Evolutionary conservation across 1,140 invertebrate species (phyloP).

Genomic region (Macrotrachela quadricornifera): DNA sequence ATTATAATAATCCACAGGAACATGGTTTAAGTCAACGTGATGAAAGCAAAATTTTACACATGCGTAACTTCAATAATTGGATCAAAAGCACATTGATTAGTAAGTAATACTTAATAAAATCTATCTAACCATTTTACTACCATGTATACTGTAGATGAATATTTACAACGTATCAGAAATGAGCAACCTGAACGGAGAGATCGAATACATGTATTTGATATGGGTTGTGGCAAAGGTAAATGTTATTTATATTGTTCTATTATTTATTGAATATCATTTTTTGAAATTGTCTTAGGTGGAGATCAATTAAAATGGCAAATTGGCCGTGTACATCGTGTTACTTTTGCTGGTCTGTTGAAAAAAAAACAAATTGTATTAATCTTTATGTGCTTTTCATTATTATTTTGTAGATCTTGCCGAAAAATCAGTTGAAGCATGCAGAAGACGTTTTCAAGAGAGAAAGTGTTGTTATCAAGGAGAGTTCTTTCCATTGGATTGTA

Average conservation of each 20-base stretch:
- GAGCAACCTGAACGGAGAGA: conserved; percentile 17
- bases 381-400: background rate
- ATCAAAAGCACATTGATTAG: conserved; percentile 77
- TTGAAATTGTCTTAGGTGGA: conserved; percentile 51
- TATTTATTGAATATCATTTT: no score
- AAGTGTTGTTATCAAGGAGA: conserved; percentile 49
- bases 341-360: background rate
- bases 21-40: no score
- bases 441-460: conserved; percentile 32
- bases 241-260: no score
- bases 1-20: no score
- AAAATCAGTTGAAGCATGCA: conserved; percentile 63
- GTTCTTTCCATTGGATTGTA: conserved; percentile 73
- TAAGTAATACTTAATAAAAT: no score
- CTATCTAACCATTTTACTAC: no score
- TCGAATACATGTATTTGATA: conserved; percentile 34
- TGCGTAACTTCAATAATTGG: conserved; percentile 98
- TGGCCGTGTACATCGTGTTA: conserved; percentile 14
- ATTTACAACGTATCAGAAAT: conserved; percentile 15
- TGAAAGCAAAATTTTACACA: conserved; percentile 64
- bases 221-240: conserved; percentile 40
- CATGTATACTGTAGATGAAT: conserved; percentile 22
- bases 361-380: background rate
- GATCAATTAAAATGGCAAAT: conserved; percentile 86
- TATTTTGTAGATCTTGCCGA: conserved; percentile 57